phyloP scores from a whole-genome alignment of 2,888 invertebrate genomes.

The Bombylius discolor region DNA sequence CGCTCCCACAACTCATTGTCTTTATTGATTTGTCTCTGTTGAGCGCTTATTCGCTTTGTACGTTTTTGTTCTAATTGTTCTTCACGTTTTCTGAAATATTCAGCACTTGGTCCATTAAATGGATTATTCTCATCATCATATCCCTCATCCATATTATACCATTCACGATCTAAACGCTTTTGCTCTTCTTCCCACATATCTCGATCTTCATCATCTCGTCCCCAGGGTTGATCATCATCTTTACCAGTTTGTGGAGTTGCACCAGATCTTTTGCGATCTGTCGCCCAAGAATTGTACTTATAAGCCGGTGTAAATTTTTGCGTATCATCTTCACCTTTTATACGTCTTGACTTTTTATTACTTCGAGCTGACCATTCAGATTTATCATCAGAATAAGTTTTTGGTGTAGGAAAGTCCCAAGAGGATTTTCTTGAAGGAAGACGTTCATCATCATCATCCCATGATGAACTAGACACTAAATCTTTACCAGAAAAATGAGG shows the following conservation, averaged over 20 bases:
- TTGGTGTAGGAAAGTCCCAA: constrained; percentile 90
- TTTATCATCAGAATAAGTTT: constrained; percentile 38
- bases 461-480: constrained; percentile 42
- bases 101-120: constrained; percentile 76
- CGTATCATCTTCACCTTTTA: constrained; percentile 50
- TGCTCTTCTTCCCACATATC: constrained; percentile 86
- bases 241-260: constrained; percentile 45
- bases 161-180: constrained; percentile 81
- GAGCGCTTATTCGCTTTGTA: constrained; percentile 86
- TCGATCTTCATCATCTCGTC: constrained; percentile 55
- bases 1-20: constrained; percentile 99
- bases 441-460: constrained; percentile 51
- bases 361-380: constrained; percentile 29
- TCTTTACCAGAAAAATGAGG: constrained; percentile 54
- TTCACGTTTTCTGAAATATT: constrained; percentile 87
- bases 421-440: constrained; percentile 55
- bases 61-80: constrained; percentile 81
- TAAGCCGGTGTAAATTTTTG: constrained; percentile 78
- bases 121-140: constrained; percentile 87
- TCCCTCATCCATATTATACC: constrained; percentile 95
- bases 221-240: constrained; percentile 40
- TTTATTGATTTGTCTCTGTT: constrained; percentile 91
- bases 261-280: constrained; percentile 50
- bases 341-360: constrained; percentile 17
- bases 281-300: constrained; percentile 62